A percentile compares a stretch with the other conserved stretches of the same genome.
Conservation (phyloP, 2,888 invertebrate species). For the Macrostomum cliftonense region DNA sequence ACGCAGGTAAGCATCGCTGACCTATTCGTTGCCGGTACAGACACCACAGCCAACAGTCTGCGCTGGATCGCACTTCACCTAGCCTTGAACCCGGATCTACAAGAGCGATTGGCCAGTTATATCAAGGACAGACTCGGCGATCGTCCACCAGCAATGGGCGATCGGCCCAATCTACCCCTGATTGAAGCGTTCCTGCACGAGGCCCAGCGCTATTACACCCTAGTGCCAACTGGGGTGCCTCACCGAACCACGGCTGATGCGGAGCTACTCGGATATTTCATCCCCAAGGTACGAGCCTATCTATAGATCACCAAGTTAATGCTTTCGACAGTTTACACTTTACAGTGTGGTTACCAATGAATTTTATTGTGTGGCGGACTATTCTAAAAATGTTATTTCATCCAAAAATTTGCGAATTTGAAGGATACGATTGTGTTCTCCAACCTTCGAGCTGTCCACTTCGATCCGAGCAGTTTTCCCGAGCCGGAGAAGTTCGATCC, state of each 20-base stretch:
- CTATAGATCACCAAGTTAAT: too few relatives aligned
- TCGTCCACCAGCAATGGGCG: slow-evolving; percentile 13
- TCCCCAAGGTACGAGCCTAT: slow-evolving; percentile 17
- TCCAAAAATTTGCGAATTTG: too few relatives aligned
- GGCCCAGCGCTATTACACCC: slow-evolving; percentile 17
- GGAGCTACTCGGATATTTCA: slow-evolving; percentile 18
- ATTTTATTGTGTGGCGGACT: too few relatives aligned
- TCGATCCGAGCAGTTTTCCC: slow-evolving; percentile 16
- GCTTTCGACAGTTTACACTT: too few relatives aligned
- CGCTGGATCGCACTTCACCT: slow-evolving; percentile 63
- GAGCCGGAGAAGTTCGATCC: slow-evolving; percentile 20
- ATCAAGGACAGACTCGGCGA: slow-evolving; percentile 30
- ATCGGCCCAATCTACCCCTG: slow-evolving; percentile 15
- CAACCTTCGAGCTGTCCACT: slow-evolving; percentile 17
- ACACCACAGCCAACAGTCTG: slow-evolving; percentile 63
- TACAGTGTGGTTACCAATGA: too few relatives aligned
- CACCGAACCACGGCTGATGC: slow-evolving; percentile 19
- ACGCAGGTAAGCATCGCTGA: slow-evolving; percentile 11
- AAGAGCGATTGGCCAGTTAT: slow-evolving; percentile 40
- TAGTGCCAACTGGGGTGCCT: slow-evolving; percentile 18
- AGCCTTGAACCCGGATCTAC: slow-evolving; percentile 57
- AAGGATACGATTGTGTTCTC: slow-evolving; percentile 15
- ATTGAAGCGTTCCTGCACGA: slow-evolving; percentile 23
- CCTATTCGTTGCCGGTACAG: slow-evolving; percentile 32
- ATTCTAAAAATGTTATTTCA: too few relatives aligned